Conservation (phyloP, 2,888 invertebrate species). For the Agrilus biguttatus region DNA sequence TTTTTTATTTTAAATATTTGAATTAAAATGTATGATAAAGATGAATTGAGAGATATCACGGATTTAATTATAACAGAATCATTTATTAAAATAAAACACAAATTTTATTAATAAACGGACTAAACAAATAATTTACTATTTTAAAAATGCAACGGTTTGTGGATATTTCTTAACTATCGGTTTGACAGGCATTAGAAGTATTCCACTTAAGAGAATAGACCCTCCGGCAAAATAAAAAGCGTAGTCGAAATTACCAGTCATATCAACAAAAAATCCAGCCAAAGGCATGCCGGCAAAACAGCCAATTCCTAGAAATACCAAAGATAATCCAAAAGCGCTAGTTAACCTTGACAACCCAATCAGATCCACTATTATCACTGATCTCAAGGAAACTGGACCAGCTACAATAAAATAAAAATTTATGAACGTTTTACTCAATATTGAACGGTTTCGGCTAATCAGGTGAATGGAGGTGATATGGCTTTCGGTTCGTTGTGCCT, state of each 20-base stretch:
- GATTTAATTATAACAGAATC: no score
- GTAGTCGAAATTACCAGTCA: constrained; percentile 13
- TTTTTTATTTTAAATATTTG: no score
- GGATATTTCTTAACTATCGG: constrained; percentile 7
- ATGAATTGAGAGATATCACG: no score
- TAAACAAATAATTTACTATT: no score
- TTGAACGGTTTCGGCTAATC: no score
- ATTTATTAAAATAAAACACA: no score
- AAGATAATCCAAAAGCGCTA: constrained; percentile 81
- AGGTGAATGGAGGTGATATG: no score
- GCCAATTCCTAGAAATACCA: constrained; percentile 85
- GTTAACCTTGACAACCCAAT: constrained; percentile 83
- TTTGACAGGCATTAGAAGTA: constrained; percentile 20
- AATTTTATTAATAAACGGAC: no score
- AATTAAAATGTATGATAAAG: no score
- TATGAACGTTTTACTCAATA: background rate
- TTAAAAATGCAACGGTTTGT: no score
- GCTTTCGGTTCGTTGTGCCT: no score
- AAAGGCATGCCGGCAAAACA: constrained; percentile 58
- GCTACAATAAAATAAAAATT: constrained; percentile 36
- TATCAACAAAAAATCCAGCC: constrained; percentile 21
- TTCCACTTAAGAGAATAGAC: constrained; percentile 17
- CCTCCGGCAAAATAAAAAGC: constrained; percentile 22
- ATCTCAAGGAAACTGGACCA: constrained; percentile 57
- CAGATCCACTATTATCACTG: constrained; percentile 76